phyloP scores from a whole-genome alignment of 92 coral and sea anemone genomes.

The Pocillopora grandis region DNA sequence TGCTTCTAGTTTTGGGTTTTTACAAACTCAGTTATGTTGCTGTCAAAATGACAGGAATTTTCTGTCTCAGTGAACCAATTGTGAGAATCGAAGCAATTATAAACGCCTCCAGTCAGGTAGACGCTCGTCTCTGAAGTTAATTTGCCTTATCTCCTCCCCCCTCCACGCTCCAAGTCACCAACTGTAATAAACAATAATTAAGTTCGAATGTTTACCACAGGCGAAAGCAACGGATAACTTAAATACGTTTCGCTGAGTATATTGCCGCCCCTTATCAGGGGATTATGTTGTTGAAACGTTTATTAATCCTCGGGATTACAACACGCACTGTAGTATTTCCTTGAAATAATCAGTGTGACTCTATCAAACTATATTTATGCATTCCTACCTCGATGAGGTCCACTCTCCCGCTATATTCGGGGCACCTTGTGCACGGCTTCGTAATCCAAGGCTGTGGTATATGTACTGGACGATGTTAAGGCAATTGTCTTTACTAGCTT shows the following conservation, averaged over 20 bases:
- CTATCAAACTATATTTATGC: not conserved
- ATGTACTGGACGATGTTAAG: slow-evolving; percentile 57
- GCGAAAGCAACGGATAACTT: slow-evolving; percentile 32
- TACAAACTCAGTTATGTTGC: not conserved
- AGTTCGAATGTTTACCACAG: slow-evolving; percentile 44
- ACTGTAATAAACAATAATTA: slow-evolving; percentile 47
- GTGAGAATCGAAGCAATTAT: slow-evolving; percentile 34
- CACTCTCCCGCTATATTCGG: slow-evolving; percentile 74
- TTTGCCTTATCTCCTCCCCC: slow-evolving; percentile 39
- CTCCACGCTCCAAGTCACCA: slow-evolving; percentile 38
- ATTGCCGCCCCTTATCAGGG: slow-evolving; percentile 52
- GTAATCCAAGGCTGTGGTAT: slow-evolving; percentile 62
- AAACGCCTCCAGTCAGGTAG: slow-evolving; percentile 24
- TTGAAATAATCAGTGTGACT: not conserved
- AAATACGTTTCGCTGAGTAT: slow-evolving; percentile 47
- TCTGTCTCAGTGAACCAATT: slow-evolving; percentile 12
- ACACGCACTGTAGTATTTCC: slow-evolving; percentile 28
- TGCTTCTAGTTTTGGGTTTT: not conserved
- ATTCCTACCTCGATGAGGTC: slow-evolving; percentile 73
- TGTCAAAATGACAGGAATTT: slow-evolving; percentile 25
- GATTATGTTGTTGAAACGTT: slow-evolving; percentile 52
- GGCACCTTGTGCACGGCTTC: slow-evolving; percentile 23
- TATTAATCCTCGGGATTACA: slow-evolving; percentile 47
- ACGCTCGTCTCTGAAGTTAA: slow-evolving; percentile 29
- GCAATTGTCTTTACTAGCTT: slow-evolving; percentile 57